Percentiles rank a stretch among this genome's conserved stretches.
Conservation (phyloP, 2,113 vertebrate species). For the Thunnus thynnus region DNA sequence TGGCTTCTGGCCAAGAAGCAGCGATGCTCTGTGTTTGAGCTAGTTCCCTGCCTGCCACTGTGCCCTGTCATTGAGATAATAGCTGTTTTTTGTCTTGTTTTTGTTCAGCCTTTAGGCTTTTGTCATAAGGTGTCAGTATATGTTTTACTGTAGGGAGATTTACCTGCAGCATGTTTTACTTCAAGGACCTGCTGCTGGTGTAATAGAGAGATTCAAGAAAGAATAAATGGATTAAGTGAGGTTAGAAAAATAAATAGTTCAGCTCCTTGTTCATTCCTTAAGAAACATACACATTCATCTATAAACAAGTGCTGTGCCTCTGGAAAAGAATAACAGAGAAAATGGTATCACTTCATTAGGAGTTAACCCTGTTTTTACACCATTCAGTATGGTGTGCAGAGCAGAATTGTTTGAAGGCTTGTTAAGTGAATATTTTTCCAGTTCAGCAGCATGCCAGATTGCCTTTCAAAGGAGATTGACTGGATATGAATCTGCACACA, state of each 20-base stretch:
- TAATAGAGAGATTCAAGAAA: slow-evolving; percentile 19
- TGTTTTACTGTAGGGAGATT: slow-evolving; percentile 50
- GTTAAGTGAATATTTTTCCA: slow-evolving; percentile 48
- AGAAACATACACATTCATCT: background rate
- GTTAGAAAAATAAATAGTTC: background rate
- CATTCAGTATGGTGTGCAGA: background rate
- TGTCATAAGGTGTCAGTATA: slow-evolving; percentile 61
- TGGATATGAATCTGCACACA: slow-evolving; percentile 21
- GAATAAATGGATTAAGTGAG: slow-evolving; percentile 32
- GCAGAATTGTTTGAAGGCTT: slow-evolving; percentile 17
- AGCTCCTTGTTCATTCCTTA: slow-evolving; percentile 8
- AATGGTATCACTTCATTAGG: background rate
- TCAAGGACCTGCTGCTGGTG: slow-evolving; percentile 16
- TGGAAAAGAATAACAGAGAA: background rate
- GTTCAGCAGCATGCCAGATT: slow-evolving; percentile 40
- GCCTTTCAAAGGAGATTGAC: slow-evolving; percentile 42
- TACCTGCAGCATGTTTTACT: slow-evolving; percentile 42
- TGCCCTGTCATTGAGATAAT: slow-evolving; percentile 75
- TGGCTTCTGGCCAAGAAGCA: slow-evolving; percentile 43
- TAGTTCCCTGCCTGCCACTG: slow-evolving; percentile 15
- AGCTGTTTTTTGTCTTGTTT: slow-evolving; percentile 67
- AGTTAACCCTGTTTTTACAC: slow-evolving; percentile 3
- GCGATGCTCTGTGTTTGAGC: slow-evolving; percentile 36
- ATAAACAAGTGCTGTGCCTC: background rate
- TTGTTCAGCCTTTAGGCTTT: slow-evolving; percentile 63